A percentile compares a stretch with the other conserved stretches of the same genome.
Evolutionary conservation across 35 echinoderm and acorn worm species (phyloP).

Genomic region (Chiridota heheva): DNA sequence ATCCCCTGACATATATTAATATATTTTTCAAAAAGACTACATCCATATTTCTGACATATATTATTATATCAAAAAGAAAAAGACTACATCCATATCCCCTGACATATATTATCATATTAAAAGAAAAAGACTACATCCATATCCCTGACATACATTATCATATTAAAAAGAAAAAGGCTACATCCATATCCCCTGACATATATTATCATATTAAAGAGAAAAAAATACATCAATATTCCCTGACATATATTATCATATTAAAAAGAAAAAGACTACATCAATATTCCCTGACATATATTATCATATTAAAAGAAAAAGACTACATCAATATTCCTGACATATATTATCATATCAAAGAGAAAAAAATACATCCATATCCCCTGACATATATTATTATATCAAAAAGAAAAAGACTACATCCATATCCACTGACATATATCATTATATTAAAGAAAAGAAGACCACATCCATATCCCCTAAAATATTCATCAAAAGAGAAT

Average conservation of each 20-base stretch:
- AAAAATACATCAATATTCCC: neutral
- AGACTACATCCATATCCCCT: neutral
- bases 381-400: neutral
- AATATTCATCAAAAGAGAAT: neutral
- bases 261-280: neutral
- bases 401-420: neutral
- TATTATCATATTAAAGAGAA: neutral
- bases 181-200: neutral
- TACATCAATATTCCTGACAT: no score
- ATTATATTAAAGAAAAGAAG: neutral
- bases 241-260: neutral
- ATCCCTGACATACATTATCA: neutral
- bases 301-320: neutral
- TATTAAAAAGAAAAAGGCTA: neutral
- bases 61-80: neutral
- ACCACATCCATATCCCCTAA: neutral
- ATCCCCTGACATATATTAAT: neutral
- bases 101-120: no score
- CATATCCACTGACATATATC: neutral
- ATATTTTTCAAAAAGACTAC: neutral
- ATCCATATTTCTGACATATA: neutral
- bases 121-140: neutral
- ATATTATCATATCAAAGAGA: neutral
- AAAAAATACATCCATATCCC: neutral
- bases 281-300: neutral